These are phyloP conservation scores for Champsocephalus esox DNA, from an alignment of 2,797 vertebrate genomes.

Conservation along the genomic window DNA sequence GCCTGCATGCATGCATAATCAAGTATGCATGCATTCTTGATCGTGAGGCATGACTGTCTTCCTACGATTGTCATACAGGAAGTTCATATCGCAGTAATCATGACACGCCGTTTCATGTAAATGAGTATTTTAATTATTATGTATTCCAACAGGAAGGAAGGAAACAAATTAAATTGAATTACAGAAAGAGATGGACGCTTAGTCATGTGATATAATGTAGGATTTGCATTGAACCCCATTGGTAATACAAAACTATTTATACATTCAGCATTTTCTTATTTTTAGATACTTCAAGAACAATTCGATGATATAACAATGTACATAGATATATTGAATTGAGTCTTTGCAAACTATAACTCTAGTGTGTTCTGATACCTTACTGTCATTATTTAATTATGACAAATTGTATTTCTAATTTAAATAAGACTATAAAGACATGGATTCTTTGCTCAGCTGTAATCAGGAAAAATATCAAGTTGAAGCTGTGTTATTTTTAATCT, in stretches of 20 bases:
- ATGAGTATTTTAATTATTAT: neutral
- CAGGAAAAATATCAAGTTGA: conserved; percentile 10
- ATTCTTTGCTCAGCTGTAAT: neutral
- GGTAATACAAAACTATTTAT: neutral
- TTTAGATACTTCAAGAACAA: neutral
- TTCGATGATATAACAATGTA: neutral
- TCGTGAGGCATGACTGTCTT: conserved; percentile 8
- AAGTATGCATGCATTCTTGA: neutral
- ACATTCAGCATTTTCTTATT: neutral
- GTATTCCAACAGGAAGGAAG: neutral
- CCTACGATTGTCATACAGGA: neutral
- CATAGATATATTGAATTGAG: neutral
- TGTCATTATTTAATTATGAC: neutral
- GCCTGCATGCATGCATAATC: conserved; percentile 8
- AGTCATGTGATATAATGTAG: neutral
- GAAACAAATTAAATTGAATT: neutral
- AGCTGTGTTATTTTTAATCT: conserved; percentile 20
- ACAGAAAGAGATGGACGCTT: neutral
- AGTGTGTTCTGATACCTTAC: neutral
- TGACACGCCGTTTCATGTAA: neutral
- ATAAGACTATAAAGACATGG: neutral
- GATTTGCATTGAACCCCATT: neutral
- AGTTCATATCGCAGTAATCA: neutral
- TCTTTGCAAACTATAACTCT: neutral
- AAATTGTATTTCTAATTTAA: neutral